phyloP scores from a whole-genome alignment of 2,113 vertebrate species.

The Dinomys branickii region DNA sequence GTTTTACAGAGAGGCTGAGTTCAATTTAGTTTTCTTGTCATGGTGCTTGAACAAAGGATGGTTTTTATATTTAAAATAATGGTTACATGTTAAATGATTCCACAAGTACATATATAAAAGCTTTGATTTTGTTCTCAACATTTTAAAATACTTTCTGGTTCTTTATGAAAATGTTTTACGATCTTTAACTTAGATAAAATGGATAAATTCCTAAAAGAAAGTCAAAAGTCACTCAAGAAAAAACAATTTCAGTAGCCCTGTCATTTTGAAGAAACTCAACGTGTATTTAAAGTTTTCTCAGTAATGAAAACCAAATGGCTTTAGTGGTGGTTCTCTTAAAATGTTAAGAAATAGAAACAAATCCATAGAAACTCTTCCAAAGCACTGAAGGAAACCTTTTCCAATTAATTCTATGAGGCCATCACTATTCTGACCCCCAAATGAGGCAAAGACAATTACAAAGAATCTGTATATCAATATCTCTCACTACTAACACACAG shows the following conservation, averaged over 20 bases:
- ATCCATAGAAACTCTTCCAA: neutral
- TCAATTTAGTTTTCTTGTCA: neutral
- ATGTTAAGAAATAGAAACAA: neutral
- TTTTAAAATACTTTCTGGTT: neutral
- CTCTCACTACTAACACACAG: neutral
- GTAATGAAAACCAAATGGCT: neutral
- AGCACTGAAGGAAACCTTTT: neutral
- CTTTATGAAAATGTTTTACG: neutral
- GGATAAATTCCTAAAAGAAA: neutral
- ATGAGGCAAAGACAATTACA: neutral
- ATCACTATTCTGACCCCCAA: neutral
- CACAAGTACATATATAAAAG: neutral
- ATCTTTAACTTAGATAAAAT: neutral
- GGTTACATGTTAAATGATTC: neutral
- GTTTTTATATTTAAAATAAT: neutral
- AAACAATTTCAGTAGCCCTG: neutral
- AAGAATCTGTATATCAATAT: neutral
- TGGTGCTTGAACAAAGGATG: neutral
- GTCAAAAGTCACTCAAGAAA: neutral
- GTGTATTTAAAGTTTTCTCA: neutral
- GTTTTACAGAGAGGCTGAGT: neutral
- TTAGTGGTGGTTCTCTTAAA: neutral
- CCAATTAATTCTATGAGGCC: neutral
- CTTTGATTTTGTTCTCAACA: neutral
- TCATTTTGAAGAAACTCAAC: neutral